These are phyloP conservation scores for Athetis lepigone DNA, from an alignment of 2,888 invertebrate genomes.

Conservation along the genomic window DNA sequence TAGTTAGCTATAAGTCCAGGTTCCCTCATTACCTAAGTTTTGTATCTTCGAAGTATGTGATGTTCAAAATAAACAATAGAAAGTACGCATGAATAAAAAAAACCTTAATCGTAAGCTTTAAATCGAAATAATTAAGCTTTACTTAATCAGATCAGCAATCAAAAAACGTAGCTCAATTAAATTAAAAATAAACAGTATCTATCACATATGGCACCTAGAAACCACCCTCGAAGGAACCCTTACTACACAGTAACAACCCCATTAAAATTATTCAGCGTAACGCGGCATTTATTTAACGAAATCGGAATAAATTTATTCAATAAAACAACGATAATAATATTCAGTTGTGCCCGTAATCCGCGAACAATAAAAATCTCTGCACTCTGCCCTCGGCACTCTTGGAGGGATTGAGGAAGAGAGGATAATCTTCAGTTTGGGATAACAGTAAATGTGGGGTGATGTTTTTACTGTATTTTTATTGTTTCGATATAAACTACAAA, in stretches of 20 bases:
- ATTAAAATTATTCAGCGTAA: constrained; percentile 47
- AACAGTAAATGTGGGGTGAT: constrained; percentile 20
- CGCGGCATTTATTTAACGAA: constrained; percentile 43
- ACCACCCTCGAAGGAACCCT: constrained; percentile 42
- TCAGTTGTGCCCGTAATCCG: constrained; percentile 79
- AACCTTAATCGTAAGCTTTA: too few relatives aligned
- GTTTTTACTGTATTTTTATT: not conserved
- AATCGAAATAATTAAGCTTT: too few relatives aligned
- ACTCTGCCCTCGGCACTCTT: constrained; percentile 64
- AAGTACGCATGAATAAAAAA: too few relatives aligned
- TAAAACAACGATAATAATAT: constrained; percentile 81
- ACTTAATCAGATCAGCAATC: constrained; percentile 57
- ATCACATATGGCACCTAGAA: constrained; percentile 60
- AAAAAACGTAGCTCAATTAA: constrained; percentile 52
- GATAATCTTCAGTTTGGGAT: constrained; percentile 36
- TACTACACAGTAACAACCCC: constrained; percentile 32
- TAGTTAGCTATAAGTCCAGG: too few relatives aligned
- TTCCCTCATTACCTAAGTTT: too few relatives aligned
- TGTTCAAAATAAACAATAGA: too few relatives aligned
- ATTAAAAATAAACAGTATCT: constrained; percentile 65
- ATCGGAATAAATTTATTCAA: constrained; percentile 57
- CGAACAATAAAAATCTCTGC: constrained; percentile 83
- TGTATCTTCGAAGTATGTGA: too few relatives aligned
- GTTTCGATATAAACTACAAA: too few relatives aligned
- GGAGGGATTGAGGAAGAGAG: constrained; percentile 46